A percentile compares a stretch with the other conserved stretches of the same genome.
These are phyloP conservation scores for honey bee (Apis mellifera) DNA, from an alignment of 1,140 invertebrate genomes.

Conservation along the genomic window Amel_HAv3.1 CM009936.2:12073501-12074000, in stretches of 20 bases:
- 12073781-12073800: too few species aligned
- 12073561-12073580: slow-evolving; percentile 39
- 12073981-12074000: slow-evolving; percentile 22
- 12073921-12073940: background rate
- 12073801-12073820: too few species aligned
- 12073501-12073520: slow-evolving; percentile 50
- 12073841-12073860: too few species aligned
- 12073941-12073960: slow-evolving; percentile 50
- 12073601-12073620: background rate
- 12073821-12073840: too few species aligned
- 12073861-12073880: too few species aligned
- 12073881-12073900: too few species aligned
- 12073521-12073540: slow-evolving; percentile 40
- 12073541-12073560: slow-evolving; percentile 39
- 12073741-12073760: too few species aligned
- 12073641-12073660: background rate
- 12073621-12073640: background rate
- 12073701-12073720: too few species aligned
- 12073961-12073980: slow-evolving; percentile 45
- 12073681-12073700: too few species aligned
- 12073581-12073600: slow-evolving; percentile 1
- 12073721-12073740: too few species aligned
- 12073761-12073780: too few species aligned
- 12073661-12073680: too few species aligned
- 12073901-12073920: background rate